Conservation (phyloP, 2,113 vertebrate genomes). For the Varanus salvator region DNA sequence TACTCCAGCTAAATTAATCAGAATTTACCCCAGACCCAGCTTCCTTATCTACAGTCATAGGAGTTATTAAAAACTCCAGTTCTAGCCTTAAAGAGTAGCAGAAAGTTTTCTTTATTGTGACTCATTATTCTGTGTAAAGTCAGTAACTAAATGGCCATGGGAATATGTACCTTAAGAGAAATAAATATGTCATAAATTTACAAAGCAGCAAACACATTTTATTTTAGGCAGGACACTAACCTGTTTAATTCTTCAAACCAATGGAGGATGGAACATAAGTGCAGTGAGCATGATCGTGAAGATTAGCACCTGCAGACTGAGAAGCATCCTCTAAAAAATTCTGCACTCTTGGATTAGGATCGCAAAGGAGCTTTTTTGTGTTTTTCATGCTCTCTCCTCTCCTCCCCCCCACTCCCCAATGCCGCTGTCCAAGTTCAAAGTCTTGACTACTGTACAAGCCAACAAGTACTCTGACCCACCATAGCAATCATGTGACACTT, state of each 20-base stretch:
- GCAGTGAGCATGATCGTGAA: conserved; percentile 28
- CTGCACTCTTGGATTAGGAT: conserved; percentile 60
- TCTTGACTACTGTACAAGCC: conserved; percentile 37
- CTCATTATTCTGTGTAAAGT: not conserved
- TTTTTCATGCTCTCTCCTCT: not conserved
- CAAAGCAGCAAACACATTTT: not conserved
- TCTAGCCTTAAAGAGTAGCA: not conserved
- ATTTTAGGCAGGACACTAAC: not conserved
- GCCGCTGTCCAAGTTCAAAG: conserved; percentile 37
- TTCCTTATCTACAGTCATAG: not conserved
- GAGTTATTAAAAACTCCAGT: not conserved
- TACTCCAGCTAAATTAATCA: not conserved
- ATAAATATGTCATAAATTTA: not conserved
- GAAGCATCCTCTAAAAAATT: conserved; percentile 45
- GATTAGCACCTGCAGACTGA: conserved; percentile 38
- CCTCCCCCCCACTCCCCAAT: not conserved
- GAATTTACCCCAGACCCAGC: not conserved
- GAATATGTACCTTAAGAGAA: not conserved
- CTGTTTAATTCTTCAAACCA: conserved; percentile 28
- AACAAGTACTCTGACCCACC: conserved; percentile 27
- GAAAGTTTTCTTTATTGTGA: not conserved
- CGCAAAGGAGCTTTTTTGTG: conserved; percentile 29
- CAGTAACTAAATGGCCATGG: not conserved
- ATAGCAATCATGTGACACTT: conserved; percentile 40
- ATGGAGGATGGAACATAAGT: not conserved